A percentile compares a stretch with the other conserved stretches of the same genome.
Evolutionary conservation across 1,140 invertebrate species (phyloP).

Genomic region (Bombus waltoni): DNA sequence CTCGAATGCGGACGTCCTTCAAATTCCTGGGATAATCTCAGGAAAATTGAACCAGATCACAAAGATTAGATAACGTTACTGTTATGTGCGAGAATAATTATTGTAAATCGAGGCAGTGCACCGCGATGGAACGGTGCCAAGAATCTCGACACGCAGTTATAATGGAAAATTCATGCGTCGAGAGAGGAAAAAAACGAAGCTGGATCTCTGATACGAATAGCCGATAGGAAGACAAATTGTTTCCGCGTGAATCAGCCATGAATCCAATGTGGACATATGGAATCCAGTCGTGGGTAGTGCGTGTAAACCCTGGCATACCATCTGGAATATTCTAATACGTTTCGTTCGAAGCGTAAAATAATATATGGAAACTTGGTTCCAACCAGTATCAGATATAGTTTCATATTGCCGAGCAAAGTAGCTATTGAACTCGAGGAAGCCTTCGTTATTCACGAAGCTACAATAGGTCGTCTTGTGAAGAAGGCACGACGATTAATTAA

Average conservation of each 20-base stretch:
- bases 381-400: not conserved
- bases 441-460: not conserved
- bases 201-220: conserved; percentile 2
- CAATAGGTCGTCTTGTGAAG: not conserved
- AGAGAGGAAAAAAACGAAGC: not conserved
- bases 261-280: conserved; percentile 1
- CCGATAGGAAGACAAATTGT: conserved; percentile 20
- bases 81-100: not conserved
- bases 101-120: not conserved
- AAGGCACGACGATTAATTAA: not conserved
- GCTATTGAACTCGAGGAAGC: not conserved
- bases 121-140: not conserved
- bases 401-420: not conserved
- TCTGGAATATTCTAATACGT: not conserved
- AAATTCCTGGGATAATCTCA: not conserved
- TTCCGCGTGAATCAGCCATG: conserved; percentile 17
- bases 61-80: not conserved
- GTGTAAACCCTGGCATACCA: not conserved
- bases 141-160: not conserved
- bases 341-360: not conserved
- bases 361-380: not conserved
- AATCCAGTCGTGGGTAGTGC: conserved; percentile 4
- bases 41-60: not conserved
- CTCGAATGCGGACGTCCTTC: not conserved
- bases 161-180: conserved; percentile 1